A percentile compares a stretch with the other conserved stretches of the same genome.
Evolutionary conservation across 2,113 vertebrate genomes (phyloP).

Genomic region (Phaethornis superciliosus): DNA sequence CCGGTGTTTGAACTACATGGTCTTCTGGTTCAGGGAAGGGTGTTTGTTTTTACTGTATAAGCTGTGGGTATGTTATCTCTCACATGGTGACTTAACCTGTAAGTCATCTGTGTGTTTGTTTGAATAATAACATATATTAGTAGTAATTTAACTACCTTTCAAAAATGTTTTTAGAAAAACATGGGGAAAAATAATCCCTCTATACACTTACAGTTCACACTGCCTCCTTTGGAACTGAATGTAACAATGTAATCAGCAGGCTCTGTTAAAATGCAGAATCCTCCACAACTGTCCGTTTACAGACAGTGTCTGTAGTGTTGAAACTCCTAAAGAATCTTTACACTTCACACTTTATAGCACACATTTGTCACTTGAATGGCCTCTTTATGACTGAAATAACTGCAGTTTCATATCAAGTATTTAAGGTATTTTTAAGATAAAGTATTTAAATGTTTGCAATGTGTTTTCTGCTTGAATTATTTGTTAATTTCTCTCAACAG

Average conservation of each 20-base stretch:
- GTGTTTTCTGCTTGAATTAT: slow-evolving; percentile 52
- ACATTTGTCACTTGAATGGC: not conserved
- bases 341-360: fast-evolving
- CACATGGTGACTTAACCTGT: not conserved
- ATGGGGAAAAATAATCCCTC: too few species aligned
- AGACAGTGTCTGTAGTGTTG: fast-evolving
- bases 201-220: fast-evolving
- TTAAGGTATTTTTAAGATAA: not conserved
- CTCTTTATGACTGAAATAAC: not conserved
- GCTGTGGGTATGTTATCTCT: not conserved
- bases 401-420: not conserved
- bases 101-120: not conserved
- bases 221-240: not conserved
- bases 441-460: not conserved
- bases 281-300: fast-evolving
- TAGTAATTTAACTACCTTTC: not conserved
- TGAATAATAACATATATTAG: not conserved
- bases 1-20: fast-evolving
- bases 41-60: not conserved
- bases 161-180: not conserved
- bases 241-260: fast-evolving
- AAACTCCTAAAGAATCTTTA: not conserved
- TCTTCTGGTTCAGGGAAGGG: not conserved
- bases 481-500: slow-evolving; percentile 78
- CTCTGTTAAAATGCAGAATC: not conserved